Evolutionary conservation across 2,113 vertebrate genomes (phyloP).

Genomic region (Oostethus manadensis): DNA sequence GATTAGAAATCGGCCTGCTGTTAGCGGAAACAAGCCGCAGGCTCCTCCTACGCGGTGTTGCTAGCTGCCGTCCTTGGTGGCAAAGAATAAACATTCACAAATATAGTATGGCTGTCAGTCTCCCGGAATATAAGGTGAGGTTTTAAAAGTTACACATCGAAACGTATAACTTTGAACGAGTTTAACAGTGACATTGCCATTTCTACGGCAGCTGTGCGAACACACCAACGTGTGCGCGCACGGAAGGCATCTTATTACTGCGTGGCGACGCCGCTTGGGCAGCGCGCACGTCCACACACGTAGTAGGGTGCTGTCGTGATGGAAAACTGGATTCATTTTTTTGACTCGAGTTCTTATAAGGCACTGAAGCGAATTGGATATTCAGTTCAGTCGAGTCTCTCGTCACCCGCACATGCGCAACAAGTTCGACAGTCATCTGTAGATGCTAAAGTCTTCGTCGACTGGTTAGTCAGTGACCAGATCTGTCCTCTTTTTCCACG

Average conservation of each 20-base stretch:
- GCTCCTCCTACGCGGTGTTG: constrained; percentile 62
- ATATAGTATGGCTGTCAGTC: background rate
- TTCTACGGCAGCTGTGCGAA: constrained; percentile 7
- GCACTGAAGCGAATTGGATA: too few relatives aligned
- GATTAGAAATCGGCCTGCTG: constrained; percentile 48
- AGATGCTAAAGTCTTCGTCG: too few relatives aligned
- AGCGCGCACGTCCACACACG: constrained; percentile 29
- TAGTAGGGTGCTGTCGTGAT: background rate
- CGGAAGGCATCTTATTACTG: constrained; percentile 39
- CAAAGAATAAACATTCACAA: constrained; percentile 4
- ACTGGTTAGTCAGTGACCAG: too few relatives aligned
- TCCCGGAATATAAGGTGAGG: background rate
- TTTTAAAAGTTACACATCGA: background rate
- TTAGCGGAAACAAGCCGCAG: constrained; percentile 74
- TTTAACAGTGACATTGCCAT: constrained; percentile 23
- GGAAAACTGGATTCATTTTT: too few relatives aligned
- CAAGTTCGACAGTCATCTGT: too few relatives aligned
- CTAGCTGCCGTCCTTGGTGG: constrained; percentile 40
- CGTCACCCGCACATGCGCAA: too few relatives aligned
- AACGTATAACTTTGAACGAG: background rate
- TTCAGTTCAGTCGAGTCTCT: too few relatives aligned
- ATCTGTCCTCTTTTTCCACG: too few relatives aligned
- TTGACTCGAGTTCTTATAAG: too few relatives aligned
- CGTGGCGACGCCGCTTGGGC: background rate
- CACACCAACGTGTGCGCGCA: constrained; percentile 28